A percentile compares a stretch with the other conserved stretches of the same genome.
Evolutionary conservation across 2,113 vertebrate genomes (phyloP).

Genomic region (Microtus richardsoni): DNA sequence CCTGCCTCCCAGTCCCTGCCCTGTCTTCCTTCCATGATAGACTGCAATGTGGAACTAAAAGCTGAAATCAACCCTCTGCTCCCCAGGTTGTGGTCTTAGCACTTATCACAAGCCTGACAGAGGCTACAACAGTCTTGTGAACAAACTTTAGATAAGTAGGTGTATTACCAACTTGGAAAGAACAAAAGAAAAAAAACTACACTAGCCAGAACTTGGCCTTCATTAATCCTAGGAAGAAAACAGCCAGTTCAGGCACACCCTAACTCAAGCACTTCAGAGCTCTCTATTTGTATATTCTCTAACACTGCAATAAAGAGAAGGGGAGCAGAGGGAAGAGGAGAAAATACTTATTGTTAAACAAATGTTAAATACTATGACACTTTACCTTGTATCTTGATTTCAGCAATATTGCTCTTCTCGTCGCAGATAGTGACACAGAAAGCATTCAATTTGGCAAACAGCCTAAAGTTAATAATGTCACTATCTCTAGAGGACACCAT

Average conservation of each 20-base stretch:
- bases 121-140: background rate
- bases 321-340: fast-evolving
- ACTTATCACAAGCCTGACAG: background rate
- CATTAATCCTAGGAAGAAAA: background rate
- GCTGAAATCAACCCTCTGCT: background rate
- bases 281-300: background rate
- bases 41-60: background rate
- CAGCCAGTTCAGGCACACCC: background rate
- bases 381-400: constrained; percentile 96
- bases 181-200: background rate
- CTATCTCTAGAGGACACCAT: constrained; percentile 87
- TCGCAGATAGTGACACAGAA: constrained; percentile 94
- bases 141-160: constrained; percentile 14
- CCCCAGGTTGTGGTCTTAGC: background rate
- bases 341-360: background rate
- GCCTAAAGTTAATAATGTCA: constrained; percentile 90
- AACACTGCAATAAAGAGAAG: background rate
- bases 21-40: background rate
- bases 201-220: background rate
- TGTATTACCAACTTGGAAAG: background rate
- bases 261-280: background rate
- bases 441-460: constrained; percentile 93
- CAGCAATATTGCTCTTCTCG: constrained; percentile 92
- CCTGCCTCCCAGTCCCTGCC: background rate
- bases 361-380: background rate